Base-by-base conservation (phyloP, 2,888 invertebrate species). In the Cantharis flavilabris region DNA sequence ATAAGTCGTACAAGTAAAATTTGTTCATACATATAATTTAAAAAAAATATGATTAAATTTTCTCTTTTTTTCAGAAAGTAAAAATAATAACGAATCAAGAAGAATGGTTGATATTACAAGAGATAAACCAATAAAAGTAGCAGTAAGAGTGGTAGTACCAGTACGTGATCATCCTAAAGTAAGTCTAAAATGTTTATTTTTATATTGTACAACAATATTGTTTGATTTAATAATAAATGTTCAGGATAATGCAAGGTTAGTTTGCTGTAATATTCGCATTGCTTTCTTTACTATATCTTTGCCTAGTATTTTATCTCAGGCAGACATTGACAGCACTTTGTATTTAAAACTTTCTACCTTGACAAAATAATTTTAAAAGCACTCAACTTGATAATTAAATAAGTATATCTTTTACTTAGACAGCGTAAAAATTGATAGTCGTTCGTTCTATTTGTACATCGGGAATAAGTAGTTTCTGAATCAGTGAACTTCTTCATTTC, bases 91-190 rank as follows among this genome's bases (percentile, higher is more conserved):
- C 80, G 87, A 88, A 78, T 86, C 94, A 86, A 90, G 94, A 82
- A 92, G 94, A 87, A 95, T 95, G 94, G 91, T 95, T 84, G 96
- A 96, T 89, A 95, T 96, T 85, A 96, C 96, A 64, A 90, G 95
- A 83, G 96, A 96, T 89, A 95, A 95, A 87, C 95, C 96, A 62
- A 95, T 96, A 83, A 95, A 96, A 90, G 94, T 96, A 82, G 94
- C 95, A 83, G 95, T 96, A 81, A 92, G 95, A 84, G 96, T 96
- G 75, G 94, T 95, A 79, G 96, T 96, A 75, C 96, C 96, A 10
- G 95, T 96, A 73, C 91, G 95, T 80, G 96, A 96, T 88, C 96
- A 96, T 88, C 96, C 96, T 70, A 96, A 95, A 91, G 95, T 95
- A 86, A 90, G 88, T 67, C 9, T 7, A 49, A 1, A 49, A n/a